Base-by-base conservation (phyloP, 2,113 vertebrate genomes). In the Caloenas nicobarica region DNA sequence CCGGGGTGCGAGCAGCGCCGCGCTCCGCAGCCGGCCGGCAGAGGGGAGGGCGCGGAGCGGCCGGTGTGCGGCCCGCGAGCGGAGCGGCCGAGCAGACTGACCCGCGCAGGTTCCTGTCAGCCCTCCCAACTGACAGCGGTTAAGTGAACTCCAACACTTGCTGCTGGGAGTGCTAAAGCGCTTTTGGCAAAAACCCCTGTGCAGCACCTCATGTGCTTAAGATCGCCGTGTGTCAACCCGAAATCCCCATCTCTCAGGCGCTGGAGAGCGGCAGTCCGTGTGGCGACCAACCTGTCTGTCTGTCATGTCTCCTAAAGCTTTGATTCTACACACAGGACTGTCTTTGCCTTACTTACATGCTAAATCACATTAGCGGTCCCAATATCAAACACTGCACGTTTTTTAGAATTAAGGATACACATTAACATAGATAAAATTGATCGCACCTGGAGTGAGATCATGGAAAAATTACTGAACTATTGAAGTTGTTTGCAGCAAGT, bases 171-270 rank as follows among this genome's bases (percentile, higher is more conserved):
- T 13, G 4, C n/a, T 31, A 14, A 8, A 16, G 18, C 7, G 3
- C 21, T 2, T 23, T 36, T n/a, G 33, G 61, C 10, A 36, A 3
- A 5, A 3, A 5, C 22, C 12, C 33, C 23, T 4, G 22, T 3
- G 51, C 22, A 26, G 16, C 51, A 3, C 4, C 1, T 31, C 31
- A 1, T 1, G 19, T 13, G 14, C 16, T 13, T 9, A 2, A 3
- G 58, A 12, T 8, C 18, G 23, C 18, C 36, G 4, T 8, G 17
- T 7, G 38, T 19, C 46, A 10, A 2, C 38, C 24, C 4, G 13
- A 66, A 53, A 26, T 7, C 3, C 3, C 62, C 71, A 34, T 34
- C 24, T 0, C 13, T 34, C 31, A 7, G 64, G 31, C 8, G 1
- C 40, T 9, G 40, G 40, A 36, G 16, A 42, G 31, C 2, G 21